Base-by-base conservation (phyloP, 2,797 vertebrate species). In the Novumbra hubbsi region DNA sequence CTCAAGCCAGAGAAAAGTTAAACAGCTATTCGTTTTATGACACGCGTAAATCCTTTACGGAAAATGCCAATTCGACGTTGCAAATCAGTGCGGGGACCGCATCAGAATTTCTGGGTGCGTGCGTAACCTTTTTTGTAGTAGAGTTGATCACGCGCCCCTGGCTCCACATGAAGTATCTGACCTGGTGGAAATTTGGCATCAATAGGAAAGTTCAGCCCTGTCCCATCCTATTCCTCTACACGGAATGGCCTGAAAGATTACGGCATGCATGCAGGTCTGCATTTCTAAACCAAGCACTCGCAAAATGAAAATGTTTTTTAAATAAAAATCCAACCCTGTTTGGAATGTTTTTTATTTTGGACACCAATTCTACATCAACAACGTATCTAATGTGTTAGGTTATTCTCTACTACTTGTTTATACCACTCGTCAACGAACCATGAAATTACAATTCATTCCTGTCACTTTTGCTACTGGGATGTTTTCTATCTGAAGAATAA, bases 181-280 rank as follows among this genome's bases (percentile, higher is more conserved):
- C 55, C 9, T 12, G 24, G 55, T 12, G 21, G 24, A 11, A 24
- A 24, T 12, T 60, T 11, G 12, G 11, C 55, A 41, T 85, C 84
- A 88, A 87, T 82, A 88, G 84, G 83, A 86, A 88, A 74, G 69
- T 32, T 41, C 24, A 41, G 34, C 41, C 60, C 50, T 74, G 76
- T 73, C 74, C 67, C 55, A 69, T 80, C 79, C 52, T 7, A 55
- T 55, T 2, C 34, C 34, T 38, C 34, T 38, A 5, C 34, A 38
- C 34, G 1, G 34, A 7, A 38, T 38, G 34, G 8, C 34, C 34
- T 38, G 34, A 38, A 38, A 38, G 34, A 38, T 7, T 7, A 5
- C 34, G 34, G 21, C 30, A 65, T 11, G 63, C 17, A 19, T 32
- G 16, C 52, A 19, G 52, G 41, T 45, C 41, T 30, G 15, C 30